These are phyloP conservation scores for Neocrepidodera transversa DNA, from an alignment of 2,888 invertebrate genomes.

Conservation along the genomic window DNA sequence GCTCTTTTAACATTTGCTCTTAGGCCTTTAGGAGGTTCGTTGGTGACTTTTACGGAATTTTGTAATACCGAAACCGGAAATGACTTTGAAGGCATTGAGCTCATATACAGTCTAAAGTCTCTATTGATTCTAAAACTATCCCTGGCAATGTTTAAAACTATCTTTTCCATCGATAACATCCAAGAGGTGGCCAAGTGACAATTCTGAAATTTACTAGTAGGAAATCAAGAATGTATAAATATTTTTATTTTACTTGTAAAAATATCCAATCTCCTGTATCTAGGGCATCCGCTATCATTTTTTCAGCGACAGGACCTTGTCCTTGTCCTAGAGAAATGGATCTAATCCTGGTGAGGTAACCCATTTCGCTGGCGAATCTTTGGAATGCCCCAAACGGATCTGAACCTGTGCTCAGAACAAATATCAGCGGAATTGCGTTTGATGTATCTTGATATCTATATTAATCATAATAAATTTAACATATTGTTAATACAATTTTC, in stretches of 20 bases:
- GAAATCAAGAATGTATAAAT: not conserved
- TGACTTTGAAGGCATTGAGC: constrained; percentile 85
- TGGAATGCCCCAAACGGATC: constrained; percentile 87
- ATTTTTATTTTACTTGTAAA: too few relatives aligned
- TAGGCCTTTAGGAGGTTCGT: constrained; percentile 92
- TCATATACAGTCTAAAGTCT: constrained; percentile 84
- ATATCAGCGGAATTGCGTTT: constrained; percentile 78
- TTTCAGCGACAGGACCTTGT: constrained; percentile 88
- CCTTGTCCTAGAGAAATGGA: constrained; percentile 92
- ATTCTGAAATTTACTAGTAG: constrained; percentile 68
- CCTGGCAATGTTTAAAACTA: constrained; percentile 75
- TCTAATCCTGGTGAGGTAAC: constrained; percentile 71
- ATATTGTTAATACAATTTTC: not conserved
- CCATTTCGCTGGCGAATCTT: constrained; percentile 80
- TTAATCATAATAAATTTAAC: not conserved
- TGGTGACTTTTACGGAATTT: constrained; percentile 92
- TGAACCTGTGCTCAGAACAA: constrained; percentile 86
- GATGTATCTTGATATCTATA: constrained; percentile 75
- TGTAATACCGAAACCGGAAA: constrained; percentile 93
- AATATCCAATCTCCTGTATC: constrained; percentile 87
- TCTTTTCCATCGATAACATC: constrained; percentile 85
- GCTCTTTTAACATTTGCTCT: constrained; percentile 88
- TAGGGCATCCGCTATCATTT: constrained; percentile 75
- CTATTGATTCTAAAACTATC: constrained; percentile 71
- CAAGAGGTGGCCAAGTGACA: constrained; percentile 93